A percentile compares a stretch with the other conserved stretches of the same genome.
phyloP scores from a whole-genome alignment of 1,140 invertebrate species.

The honey bee (Apis mellifera) region DNA sequence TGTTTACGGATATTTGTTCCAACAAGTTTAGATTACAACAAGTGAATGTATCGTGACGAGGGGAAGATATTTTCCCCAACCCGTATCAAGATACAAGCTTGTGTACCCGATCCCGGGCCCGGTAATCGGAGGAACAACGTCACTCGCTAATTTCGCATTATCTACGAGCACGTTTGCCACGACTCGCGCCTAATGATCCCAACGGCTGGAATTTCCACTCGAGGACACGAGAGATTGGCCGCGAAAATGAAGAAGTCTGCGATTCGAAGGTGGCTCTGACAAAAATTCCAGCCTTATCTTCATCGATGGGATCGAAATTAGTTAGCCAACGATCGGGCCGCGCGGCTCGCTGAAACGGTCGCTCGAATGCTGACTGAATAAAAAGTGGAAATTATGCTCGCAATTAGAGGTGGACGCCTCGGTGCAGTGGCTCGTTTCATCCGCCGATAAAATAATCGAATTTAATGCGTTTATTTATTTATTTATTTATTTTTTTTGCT shows the following conservation, averaged over 20 bases:
- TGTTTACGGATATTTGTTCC: not conserved
- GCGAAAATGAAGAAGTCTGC: constrained; percentile 64
- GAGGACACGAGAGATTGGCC: not conserved
- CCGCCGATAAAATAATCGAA: constrained; percentile 58
- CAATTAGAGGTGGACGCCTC: constrained; percentile 57
- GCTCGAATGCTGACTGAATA: constrained; percentile 49
- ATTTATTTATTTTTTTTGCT: constrained; percentile 34
- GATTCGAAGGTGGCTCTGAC: constrained; percentile 44
- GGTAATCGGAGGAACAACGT: not conserved
- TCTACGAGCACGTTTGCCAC: constrained; percentile 19
- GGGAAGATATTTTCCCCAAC: not conserved
- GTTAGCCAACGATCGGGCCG: constrained; percentile 67
- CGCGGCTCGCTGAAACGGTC: constrained; percentile 50
- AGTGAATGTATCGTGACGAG: not conserved
- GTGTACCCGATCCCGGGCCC: not conserved
- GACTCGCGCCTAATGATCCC: constrained; percentile 45
- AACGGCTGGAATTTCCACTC: constrained; percentile 39
- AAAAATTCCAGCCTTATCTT: constrained; percentile 74
- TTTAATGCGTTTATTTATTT: constrained; percentile 59
- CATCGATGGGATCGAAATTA: constrained; percentile 73
- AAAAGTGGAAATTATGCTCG: constrained; percentile 59
- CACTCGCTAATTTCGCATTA: constrained; percentile 46
- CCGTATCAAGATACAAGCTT: not conserved
- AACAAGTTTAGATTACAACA: not conserved
- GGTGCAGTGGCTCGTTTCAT: not conserved